Evolutionary conservation across 92 coral and sea anemone species (phyloP), one percentile per base, ranked within the genome.

Genomic region (Scolanthus callimorphus): DNA sequence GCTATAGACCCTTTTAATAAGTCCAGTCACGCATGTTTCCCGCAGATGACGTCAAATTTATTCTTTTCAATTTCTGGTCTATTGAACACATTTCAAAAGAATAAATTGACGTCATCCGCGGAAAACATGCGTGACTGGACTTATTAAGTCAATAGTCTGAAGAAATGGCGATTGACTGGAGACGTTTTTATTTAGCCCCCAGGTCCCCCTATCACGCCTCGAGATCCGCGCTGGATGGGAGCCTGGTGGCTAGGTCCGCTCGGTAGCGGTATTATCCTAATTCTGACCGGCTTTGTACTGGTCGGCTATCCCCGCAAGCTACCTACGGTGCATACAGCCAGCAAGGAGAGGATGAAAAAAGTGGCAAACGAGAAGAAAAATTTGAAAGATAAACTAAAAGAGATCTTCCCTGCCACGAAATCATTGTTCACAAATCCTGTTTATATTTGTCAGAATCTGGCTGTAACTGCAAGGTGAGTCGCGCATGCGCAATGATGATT

Each of bases 191-290:
- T 45, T 25, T 20, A 92, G 98, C 96, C 92, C 17, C 62, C 51
- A 25, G 98, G 94, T 34, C 27, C 76, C 2, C 43, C 74, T 26
- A 49, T 92, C 6, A 84, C 90, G 1, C 84, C 92, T 1, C 55
- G 61, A 0, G 96, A 92, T 47, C 85, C 89, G 1, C 83, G 79
- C 17, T 92, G 98, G 98, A 80, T 92, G 25, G 98, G 98, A 28
- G 87, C 90, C 41, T 92, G 98, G 98, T 92, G 98, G 98, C 74
- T 92, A 2, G 98, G 98, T 3, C 77, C 76, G 31, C 48, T 84
- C 23, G 60, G 63, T 1, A 77, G 80, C 34, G 98, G 90, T 8
- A 1, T 52, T 12, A 19, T 84, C 1, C 74, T 88, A 1, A n/a
- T 77, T 17, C 11, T 77, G 0, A 39, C 48, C 27, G 63, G 86